A percentile compares a stretch with the other conserved stretches of the same genome.
Conservation (phyloP, 1,140 invertebrate species). For the Scaptomyza montana region DNA sequence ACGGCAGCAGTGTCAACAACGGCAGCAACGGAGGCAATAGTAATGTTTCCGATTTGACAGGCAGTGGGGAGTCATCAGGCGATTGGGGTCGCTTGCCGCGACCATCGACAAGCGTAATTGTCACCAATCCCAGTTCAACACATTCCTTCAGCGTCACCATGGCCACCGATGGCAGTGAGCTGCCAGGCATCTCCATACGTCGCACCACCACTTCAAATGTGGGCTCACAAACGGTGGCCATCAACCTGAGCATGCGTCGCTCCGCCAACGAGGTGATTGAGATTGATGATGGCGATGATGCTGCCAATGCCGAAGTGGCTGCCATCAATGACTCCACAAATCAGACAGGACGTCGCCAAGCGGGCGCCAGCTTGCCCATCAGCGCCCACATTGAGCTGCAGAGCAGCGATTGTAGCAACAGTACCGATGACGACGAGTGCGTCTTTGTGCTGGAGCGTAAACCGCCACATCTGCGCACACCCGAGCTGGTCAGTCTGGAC, state of each 20-base stretch:
- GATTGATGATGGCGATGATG: constrained; percentile 70
- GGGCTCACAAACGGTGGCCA: constrained; percentile 70
- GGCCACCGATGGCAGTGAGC: constrained; percentile 68
- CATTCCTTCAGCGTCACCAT: constrained; percentile 72
- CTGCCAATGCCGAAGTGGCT: constrained; percentile 70
- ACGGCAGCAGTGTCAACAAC: constrained; percentile 3
- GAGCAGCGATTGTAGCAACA: constrained; percentile 60
- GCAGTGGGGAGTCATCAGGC: constrained; percentile 25
- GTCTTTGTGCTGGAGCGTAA: constrained; percentile 84
- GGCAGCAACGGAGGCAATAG: constrained; percentile 14
- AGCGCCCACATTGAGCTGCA: constrained; percentile 73
- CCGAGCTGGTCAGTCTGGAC: constrained; percentile 85
- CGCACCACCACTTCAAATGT: constrained; percentile 66
- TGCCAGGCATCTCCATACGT: constrained; percentile 67
- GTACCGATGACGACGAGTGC: constrained; percentile 69
- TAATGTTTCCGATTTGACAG: background rate
- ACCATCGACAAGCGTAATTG: constrained; percentile 69
- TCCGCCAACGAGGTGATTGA: constrained; percentile 66
- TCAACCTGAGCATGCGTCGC: constrained; percentile 70
- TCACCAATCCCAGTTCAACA: constrained; percentile 72
- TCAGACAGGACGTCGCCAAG: constrained; percentile 49
- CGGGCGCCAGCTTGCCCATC: constrained; percentile 60
- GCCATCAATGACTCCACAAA: constrained; percentile 65
- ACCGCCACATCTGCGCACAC: constrained; percentile 85
- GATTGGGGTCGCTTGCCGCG: constrained; percentile 39